Evolutionary conservation across 2,888 invertebrate genomes (phyloP), one percentile per base, ranked within the genome.

Genomic region (Acrobasis suavella): DNA sequence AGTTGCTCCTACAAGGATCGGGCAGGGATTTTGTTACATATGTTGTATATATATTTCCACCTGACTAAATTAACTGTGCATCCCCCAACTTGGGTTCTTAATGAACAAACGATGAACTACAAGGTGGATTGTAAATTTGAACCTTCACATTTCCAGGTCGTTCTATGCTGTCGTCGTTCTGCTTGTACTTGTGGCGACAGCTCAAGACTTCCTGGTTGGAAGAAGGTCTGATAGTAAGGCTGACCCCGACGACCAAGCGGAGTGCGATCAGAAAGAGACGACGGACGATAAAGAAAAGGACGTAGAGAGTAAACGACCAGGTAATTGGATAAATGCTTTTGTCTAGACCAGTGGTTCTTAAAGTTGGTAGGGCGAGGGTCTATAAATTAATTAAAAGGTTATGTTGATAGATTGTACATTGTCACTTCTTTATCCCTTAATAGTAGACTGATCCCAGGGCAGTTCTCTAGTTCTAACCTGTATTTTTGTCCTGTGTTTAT

Each of bases 171-270:
- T 89, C 60, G 76, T 93, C 55, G 46, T 90, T 71, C 66, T 89
- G 64, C 69, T 93, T 66, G 91, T 91, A 46, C 60, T 89, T 64
- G 75, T 90, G 65, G 92, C 93, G 60, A 93, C 93, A 9, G 62
- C 85, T 67, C 90, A 89, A 72, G 93, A 93, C 72, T 87, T 82
- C 72, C 65, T 86, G 65, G 74, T 80, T 60, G 74, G 79, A 69
- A 78, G 78, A 68, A 71, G 72, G 16, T 46, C 76, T 14, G 72
- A 75, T 59, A 50, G 10, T 32, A 7, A 32, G 32, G 7, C 7
- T 32, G 8, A 32, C 7, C 32, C 32, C 32, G 32, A 32, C 8
- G 32, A 32, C 32, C 14, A 42, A 14, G 42, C 42, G 42, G 42
- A 42, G 42, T 42, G 42, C 42, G 42, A 42, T 42, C 42, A 42